A percentile compares a stretch with the other conserved stretches of the same genome.
These are phyloP conservation scores for Ochropleura leucogaster DNA, from an alignment of 2,888 invertebrate species.

Conservation along the genomic window DNA sequence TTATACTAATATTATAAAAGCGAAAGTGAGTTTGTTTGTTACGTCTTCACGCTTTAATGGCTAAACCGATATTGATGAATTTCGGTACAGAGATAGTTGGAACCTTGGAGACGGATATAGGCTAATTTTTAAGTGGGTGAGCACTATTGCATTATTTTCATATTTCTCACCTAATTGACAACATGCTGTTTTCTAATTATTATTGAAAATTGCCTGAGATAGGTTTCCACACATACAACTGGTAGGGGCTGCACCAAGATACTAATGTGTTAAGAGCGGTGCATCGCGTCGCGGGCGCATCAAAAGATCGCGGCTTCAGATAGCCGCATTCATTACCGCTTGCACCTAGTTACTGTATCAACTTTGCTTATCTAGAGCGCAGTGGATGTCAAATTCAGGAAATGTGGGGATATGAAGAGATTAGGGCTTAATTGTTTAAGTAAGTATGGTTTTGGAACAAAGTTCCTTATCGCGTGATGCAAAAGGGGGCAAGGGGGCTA, in stretches of 20 bases:
- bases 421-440: slow-evolving; percentile 19
- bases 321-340: slow-evolving; percentile 70
- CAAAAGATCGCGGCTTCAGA: slow-evolving; percentile 59
- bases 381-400: slow-evolving; percentile 45
- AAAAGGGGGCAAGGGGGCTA: no score
- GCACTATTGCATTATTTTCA: no score
- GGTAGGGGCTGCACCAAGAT: slow-evolving; percentile 55
- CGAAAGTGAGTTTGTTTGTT: no score
- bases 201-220: background rate
- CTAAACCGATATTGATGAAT: no score
- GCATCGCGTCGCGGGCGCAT: slow-evolving; percentile 62
- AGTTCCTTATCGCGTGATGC: no score
- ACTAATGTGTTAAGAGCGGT: slow-evolving; percentile 56
- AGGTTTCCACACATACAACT: slow-evolving; percentile 6
- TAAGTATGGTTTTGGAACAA: no score
- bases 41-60: no score
- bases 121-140: no score
- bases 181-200: background rate
- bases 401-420: background rate
- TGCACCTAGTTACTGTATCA: slow-evolving; percentile 66
- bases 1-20: no score
- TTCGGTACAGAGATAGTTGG: no score
- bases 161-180: background rate
- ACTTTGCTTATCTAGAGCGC: slow-evolving; percentile 53
- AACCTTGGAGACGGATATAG: no score